Evolutionary conservation across 2,888 invertebrate genomes (phyloP), one percentile per base, ranked within the genome.

Genomic region (Cremastobaeus sp.): DNA sequence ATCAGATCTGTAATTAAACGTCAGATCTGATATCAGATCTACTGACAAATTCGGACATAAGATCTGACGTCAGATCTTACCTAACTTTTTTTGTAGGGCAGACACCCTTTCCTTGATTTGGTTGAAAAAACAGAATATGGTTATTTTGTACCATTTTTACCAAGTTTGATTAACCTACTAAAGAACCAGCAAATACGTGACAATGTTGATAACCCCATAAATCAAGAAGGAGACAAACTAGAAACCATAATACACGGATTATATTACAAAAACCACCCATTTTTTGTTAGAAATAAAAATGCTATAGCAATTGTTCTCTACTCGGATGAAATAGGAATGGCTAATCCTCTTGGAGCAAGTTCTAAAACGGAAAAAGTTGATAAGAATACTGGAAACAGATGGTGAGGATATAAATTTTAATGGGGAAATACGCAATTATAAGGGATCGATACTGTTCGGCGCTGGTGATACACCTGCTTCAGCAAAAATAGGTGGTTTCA

Each of bases 271-370:
- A 15, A 45, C 4, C 6, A 11, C 15, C 11, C 6, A 12, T 45
- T 45, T 14, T 45, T 45, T 45, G 14, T 14, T 14, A 6, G 28
- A 15, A 45, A 45, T 14, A n/a, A 2, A 3, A 45, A 45, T 28
- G 17, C n/a, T 14, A 12, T 45, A 8, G 48, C 48, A 9, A 14
- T 48, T n/a, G 32, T 48, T 14, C 9, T 48, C 4, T 48, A 48
- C 15, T 30, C 5, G 1, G 48, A 48, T 48, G 18, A 48, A 32
- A 5, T 48, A n/a, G 15, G 48, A 14, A 32, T 48, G 3, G 18
- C 32, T 3, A 48, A 48, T 9, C 48, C 48, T 17, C 18, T 30
- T 15, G 32, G 48, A 14, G 8, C 48, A 48, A 32, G 48, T 32
- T 30, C 32, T 2, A 32, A 48, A 17, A 48, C 17, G 11, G 14